A percentile compares a stretch with the other conserved stretches of the same genome.
phyloP scores from a whole-genome alignment of 2,113 vertebrate genomes.

The Cercocebus atys region DNA sequence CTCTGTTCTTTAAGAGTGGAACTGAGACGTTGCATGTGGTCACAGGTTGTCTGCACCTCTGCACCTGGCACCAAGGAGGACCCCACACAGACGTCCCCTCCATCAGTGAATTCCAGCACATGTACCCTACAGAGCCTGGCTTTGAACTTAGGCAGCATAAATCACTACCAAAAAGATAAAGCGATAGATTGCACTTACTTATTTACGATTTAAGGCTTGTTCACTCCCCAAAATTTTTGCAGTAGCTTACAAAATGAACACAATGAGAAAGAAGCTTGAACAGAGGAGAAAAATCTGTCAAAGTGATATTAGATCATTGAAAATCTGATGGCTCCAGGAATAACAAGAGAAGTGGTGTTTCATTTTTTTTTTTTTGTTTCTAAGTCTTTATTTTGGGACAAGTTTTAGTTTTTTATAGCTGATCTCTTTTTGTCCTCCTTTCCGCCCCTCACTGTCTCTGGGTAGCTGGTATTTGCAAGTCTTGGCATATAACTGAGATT shows the following conservation, averaged over 20 bases:
- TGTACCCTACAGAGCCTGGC: too few relatives aligned
- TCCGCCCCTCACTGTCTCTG: neutral
- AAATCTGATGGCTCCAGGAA: neutral
- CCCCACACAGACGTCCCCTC: neutral
- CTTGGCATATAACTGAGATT: neutral
- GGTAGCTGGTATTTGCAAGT: neutral
- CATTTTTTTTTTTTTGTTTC: neutral
- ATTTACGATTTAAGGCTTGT: neutral
- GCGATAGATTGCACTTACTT: accelerated
- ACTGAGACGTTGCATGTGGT: conserved; percentile 68
- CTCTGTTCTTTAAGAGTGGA: conserved; percentile 64
- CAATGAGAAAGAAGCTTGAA: neutral
- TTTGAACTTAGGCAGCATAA: neutral
- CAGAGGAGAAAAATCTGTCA: neutral
- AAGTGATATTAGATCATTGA: neutral
- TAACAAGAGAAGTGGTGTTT: neutral
- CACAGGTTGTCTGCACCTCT: conserved; percentile 39
- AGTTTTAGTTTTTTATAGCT: neutral
- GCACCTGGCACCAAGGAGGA: conserved; percentile 39
- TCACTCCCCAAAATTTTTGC: neutral
- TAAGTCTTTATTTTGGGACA: neutral
- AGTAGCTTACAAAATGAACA: neutral
- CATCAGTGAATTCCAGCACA: neutral
- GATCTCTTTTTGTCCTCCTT: neutral
- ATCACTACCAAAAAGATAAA: accelerated